These are phyloP conservation scores for Chironex yamaguchii DNA, from an alignment of 30 jellyfish, hydroid and myxozoan species.

Conservation along the genomic window DNA sequence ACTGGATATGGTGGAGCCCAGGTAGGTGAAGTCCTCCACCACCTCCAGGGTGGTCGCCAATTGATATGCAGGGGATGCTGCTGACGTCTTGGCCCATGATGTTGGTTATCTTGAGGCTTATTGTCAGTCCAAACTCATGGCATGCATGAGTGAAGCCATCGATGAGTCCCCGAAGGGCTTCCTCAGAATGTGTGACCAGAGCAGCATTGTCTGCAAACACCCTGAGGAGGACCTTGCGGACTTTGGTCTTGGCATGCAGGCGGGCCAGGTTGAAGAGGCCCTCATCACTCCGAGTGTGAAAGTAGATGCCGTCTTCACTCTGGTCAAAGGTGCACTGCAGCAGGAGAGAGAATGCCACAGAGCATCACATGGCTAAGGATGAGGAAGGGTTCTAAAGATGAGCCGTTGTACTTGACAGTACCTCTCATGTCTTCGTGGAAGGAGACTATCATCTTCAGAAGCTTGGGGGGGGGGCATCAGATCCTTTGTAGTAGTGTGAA, in stretches of 20 bases:
- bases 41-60: not conserved
- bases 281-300: constrained; percentile 15
- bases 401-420: not conserved
- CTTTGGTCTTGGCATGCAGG: constrained; percentile 1
- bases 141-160: constrained; percentile 14
- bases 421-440: constrained; percentile 16
- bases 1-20: no score
- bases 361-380: constrained; percentile 11
- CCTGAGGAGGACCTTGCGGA: not conserved
- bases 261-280: constrained; percentile 24
- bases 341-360: constrained; percentile 50
- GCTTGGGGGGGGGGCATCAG: constrained; percentile 63
- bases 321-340: not conserved
- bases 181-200: constrained; percentile 16
- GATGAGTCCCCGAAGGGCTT: not conserved
- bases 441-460: not conserved
- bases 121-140: constrained; percentile 12
- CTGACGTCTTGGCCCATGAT: not conserved
- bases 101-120: constrained; percentile 1
- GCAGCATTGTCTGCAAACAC: constrained; percentile 41
- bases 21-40: no score
- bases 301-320: constrained; percentile 4
- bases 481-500: not conserved
- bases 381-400: not conserved
- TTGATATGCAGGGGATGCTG: not conserved